Base-by-base conservation (phyloP, 2,888 invertebrate species). In the Cephonodes hylas region DNA sequence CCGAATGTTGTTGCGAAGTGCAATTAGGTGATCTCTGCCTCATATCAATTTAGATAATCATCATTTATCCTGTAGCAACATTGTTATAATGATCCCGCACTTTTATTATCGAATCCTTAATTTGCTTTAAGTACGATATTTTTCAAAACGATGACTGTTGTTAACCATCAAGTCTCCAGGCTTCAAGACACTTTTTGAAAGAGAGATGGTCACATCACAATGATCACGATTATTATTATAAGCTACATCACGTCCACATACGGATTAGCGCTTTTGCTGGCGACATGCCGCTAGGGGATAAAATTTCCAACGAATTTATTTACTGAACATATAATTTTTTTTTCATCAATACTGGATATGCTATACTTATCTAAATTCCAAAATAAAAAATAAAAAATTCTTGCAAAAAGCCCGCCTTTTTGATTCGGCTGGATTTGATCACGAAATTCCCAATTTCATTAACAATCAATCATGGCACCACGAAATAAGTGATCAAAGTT, bases 11-110 rank as follows among this genome's bases (percentile, higher is more conserved):
- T 74, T 71, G 73, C 62, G 25, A 61, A 62, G 66, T 64, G 61
- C 74, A 83, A 84, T 82, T 80, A 77, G 68, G 68, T 38, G 68
- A 64, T 70, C 69, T 64, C 77, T 74, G 70, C 63, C 69, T 74
- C 67, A 65, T 73, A 73, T 71, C 65, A 69, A 68, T 71, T 70
- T 59, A 62, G 64, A 58, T 73, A 74, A 74, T 76, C 65, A 66
- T 25, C 45, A 38, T 45, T 56, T 13, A 59, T 45, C 20, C 48
- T 38, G 18, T 38, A 18, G 27, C 53, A 60, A 60, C 53, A 25
- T 42, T 48, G 60, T 60, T 53, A 31, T 53, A 31, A 18, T 53
- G 6, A 23, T 46, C 23, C 4, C 13, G 13, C 38, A 38, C n/a
- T n/a, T 38, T 38, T n/a, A n/a, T n/a, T n/a, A n/a, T n/a, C n/a